Base-by-base conservation (phyloP, 1,140 invertebrate genomes). In the Drosophila nikananu region DNA sequence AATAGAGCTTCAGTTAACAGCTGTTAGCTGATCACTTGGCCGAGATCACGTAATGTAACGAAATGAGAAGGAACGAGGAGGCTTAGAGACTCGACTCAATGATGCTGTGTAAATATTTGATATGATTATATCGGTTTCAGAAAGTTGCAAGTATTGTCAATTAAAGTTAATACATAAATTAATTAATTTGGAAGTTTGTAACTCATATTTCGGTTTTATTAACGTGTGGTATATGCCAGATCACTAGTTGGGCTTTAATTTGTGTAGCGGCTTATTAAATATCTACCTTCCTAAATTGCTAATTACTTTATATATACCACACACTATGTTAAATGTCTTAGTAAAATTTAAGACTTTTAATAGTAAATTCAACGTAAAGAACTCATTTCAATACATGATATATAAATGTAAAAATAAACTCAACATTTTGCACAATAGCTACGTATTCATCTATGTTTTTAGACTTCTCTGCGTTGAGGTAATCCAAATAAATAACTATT, bases 31-130 rank as follows among this genome's bases (percentile, higher is more conserved):
- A 68, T 63, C n/a, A 37, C 32, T 49, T 73, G 71, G 42, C 52
- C 70, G 30, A 51, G 55, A 73, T 74, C 55, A 74, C 70, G 57
- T 74, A 74, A 73, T 52, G 39, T 54, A 80, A 49, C 35, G 44
- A 72, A 72, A 51, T 13, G 3, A 49, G 21, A 19, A 19, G 21
- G 35, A 23, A 17, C 6, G 19, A 15, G 5, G 0, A 6, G 4
- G 0, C 10, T 12, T 9, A 5, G 10, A 15, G 15, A 6, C 0
- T 4, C 3, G 32, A 35, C 7, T 17, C 10, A 7, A 4, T n/a
- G 21, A 57, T 57, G 30, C 32, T 21, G 15, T 37, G 15, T 37
- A 37, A 2, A 30, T 30, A 8, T 4, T 1, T 13, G 1, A 6
- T 13, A 27, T 5, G 10, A 5, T 17, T 12, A 12, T 12, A 32